These are phyloP conservation scores for Exaiptasia diaphana DNA, from an alignment of 64 coral and sea anemone genomes.

Conservation along the genomic window DNA sequence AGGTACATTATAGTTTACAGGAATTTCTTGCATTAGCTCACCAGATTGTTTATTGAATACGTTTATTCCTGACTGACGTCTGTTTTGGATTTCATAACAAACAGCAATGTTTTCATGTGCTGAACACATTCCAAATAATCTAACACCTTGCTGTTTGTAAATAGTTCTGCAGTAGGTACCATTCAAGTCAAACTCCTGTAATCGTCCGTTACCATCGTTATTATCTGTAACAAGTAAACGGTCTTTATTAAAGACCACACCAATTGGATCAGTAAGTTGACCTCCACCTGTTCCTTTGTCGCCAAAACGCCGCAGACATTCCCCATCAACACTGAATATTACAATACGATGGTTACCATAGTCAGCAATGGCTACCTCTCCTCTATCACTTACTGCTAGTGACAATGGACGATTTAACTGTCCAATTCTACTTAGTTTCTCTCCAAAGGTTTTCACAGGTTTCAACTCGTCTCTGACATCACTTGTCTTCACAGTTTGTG, in stretches of 20 bases:
- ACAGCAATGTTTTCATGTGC: neutral
- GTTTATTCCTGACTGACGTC: neutral
- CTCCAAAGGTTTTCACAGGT: neutral
- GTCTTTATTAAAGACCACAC: constrained; percentile 20
- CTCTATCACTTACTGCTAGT: constrained; percentile 48
- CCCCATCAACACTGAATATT: constrained; percentile 61
- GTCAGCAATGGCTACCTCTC: constrained; percentile 82
- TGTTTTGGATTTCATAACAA: neutral
- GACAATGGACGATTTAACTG: constrained; percentile 59
- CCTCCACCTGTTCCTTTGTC: constrained; percentile 40
- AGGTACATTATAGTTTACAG: neutral
- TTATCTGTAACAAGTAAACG: constrained; percentile 47
- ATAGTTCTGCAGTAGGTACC: neutral
- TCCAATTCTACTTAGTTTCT: neutral
- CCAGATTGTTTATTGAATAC: neutral
- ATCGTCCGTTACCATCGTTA: constrained; percentile 54
- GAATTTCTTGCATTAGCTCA: neutral
- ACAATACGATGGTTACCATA: constrained; percentile 66
- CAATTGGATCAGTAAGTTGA: constrained; percentile 44
- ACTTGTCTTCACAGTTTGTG: neutral
- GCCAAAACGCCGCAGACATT: constrained; percentile 57
- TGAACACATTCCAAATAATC: neutral
- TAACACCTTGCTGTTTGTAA: neutral
- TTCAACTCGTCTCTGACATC: neutral
- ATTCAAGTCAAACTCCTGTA: constrained; percentile 52